A percentile compares a stretch with the other conserved stretches of the same genome.
These are phyloP conservation scores for Polymixis flavicincta DNA, from an alignment of 2,888 invertebrate genomes.

Conservation along the genomic window DNA sequence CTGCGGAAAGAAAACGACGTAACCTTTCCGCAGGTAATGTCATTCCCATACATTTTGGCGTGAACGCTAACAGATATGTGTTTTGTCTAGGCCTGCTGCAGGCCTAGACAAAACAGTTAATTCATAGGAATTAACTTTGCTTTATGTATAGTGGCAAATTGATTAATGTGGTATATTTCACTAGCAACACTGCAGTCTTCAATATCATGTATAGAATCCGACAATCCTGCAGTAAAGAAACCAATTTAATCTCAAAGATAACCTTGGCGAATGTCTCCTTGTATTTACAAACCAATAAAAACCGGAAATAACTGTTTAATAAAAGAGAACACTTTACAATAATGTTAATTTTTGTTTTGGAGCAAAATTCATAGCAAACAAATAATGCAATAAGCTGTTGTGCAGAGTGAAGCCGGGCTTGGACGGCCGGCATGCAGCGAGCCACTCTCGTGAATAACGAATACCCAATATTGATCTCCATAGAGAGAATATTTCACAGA, in stretches of 20 bases:
- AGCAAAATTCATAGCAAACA: constrained; percentile 54
- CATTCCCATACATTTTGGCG: no score
- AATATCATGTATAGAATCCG: constrained; percentile 2
- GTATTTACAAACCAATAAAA: constrained; percentile 5
- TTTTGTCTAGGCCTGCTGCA: no score
- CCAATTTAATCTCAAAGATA: constrained; percentile 31
- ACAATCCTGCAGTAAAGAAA: constrained; percentile 8
- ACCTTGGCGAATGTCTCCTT: constrained; percentile 22
- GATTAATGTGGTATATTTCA: constrained; percentile 27
- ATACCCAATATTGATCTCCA: constrained; percentile 78
- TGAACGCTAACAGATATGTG: no score
- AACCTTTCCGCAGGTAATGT: no score
- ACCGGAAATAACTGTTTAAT: constrained; percentile 3
- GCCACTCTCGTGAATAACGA: constrained; percentile 79
- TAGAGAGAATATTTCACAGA: constrained; percentile 68
- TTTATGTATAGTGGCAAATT: constrained; percentile 28
- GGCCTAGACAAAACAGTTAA: no score
- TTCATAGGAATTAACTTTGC: constrained; percentile 12
- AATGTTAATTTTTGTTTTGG: constrained; percentile 32
- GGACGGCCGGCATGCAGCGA: constrained; percentile 53
- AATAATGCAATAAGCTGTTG: constrained; percentile 67
- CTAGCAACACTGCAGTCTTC: neutral
- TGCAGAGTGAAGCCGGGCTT: constrained; percentile 61
- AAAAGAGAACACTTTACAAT: constrained; percentile 20
- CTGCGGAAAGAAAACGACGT: no score